A percentile compares a stretch with the other conserved stretches of the same genome.
phyloP scores from a whole-genome alignment of 2,113 vertebrate genomes.

The Chaenocephalus aceratus region DNA sequence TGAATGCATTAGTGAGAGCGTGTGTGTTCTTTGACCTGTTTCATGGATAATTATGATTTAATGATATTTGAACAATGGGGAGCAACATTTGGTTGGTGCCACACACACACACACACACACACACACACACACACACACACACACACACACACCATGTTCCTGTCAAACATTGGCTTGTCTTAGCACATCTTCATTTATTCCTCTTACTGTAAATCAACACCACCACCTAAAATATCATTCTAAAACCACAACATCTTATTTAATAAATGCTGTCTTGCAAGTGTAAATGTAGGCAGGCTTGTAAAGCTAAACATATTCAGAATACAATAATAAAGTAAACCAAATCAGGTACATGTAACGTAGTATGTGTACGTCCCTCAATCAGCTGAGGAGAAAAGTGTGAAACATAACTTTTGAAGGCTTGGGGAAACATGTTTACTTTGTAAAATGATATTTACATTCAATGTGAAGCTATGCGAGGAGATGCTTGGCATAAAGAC shows the following conservation, averaged over 20 bases:
- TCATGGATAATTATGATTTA: background rate
- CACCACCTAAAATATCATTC: background rate
- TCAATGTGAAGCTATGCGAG: background rate
- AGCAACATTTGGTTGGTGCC: background rate
- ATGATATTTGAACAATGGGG: background rate
- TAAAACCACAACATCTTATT: background rate
- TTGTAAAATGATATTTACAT: no score
- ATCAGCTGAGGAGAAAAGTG: no score
- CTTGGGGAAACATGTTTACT: no score
- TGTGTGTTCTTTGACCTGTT: slow-evolving; percentile 6
- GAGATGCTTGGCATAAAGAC: background rate
- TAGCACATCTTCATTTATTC: no score
- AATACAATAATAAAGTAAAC: no score
- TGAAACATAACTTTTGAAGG: no score
- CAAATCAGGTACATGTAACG: no score
- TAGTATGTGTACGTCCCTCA: no score
- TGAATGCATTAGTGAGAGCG: slow-evolving; percentile 21
- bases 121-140: background rate
- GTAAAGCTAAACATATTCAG: background rate
- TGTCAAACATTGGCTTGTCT: no score
- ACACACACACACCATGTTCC: background rate
- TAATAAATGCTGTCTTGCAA: background rate
- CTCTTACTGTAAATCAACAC: no score
- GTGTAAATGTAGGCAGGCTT: background rate
- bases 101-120: background rate